Percentiles rank a stretch among this genome's conserved stretches.
These are phyloP conservation scores for Trichogramma evanescens DNA, from an alignment of 2,888 invertebrate genomes.

Conservation along the genomic window DNA sequence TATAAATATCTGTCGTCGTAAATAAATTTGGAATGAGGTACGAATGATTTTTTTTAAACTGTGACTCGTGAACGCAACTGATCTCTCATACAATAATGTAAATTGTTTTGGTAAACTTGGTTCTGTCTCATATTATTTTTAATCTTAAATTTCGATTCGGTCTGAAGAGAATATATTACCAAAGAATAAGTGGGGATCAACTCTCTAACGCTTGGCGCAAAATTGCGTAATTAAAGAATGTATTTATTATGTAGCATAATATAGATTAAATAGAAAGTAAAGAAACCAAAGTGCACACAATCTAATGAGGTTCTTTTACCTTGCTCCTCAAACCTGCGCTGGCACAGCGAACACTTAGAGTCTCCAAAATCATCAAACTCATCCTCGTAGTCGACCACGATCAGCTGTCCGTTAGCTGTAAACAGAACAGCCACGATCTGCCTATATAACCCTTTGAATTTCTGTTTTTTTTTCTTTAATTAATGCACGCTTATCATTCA, in stretches of 20 bases:
- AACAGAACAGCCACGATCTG: conserved; percentile 54
- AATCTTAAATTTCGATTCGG: not conserved
- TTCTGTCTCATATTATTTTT: conserved; percentile 33
- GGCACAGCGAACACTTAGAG: conserved; percentile 68
- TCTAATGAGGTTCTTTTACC: conserved; percentile 50
- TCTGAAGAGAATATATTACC: not conserved
- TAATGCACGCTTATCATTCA: conserved; percentile 5
- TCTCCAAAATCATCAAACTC: conserved; percentile 47
- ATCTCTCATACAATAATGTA: not conserved
- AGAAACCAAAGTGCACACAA: conserved; percentile 5
- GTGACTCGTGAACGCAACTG: too few relatives aligned
- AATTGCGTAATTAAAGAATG: too few relatives aligned
- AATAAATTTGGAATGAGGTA: too few relatives aligned
- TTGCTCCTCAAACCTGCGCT: conserved; percentile 72
- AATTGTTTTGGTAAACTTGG: conserved; percentile 38
- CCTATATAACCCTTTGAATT: conserved; percentile 33
- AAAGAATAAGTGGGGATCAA: too few relatives aligned
- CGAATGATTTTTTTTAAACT: too few relatives aligned
- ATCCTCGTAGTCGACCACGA: conserved; percentile 59
- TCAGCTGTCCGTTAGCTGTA: conserved; percentile 62
- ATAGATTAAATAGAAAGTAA: not conserved
- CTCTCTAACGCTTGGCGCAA: too few relatives aligned
- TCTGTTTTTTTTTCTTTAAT: conserved; percentile 19
- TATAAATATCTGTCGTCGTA: too few relatives aligned
- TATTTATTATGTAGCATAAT: too few relatives aligned